Evolutionary conservation across 2,888 invertebrate species (phyloP).

Genomic region (Ennomos erosarius): DNA sequence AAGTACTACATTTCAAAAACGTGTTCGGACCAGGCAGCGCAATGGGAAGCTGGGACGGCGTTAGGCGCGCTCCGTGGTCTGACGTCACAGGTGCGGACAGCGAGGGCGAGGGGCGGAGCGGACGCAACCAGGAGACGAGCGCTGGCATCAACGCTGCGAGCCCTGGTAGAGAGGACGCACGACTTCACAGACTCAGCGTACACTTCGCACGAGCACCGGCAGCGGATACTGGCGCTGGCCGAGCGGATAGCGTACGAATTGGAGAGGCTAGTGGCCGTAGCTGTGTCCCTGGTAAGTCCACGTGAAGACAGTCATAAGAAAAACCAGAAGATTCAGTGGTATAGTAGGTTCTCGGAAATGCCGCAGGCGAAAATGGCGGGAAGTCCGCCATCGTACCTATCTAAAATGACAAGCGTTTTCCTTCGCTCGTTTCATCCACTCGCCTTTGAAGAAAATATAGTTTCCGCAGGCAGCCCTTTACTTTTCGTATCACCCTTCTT

Average conservation of each 20-base stretch:
- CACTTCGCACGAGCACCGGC: conserved; percentile 98
- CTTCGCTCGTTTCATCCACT: no score
- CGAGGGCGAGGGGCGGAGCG: conserved; percentile 89
- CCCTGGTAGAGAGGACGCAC: conserved; percentile 96
- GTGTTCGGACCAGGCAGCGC: conserved; percentile 65
- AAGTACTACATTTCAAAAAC: no score
- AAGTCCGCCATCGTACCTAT: no score
- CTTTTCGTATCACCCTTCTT: no score
- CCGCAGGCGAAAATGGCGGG: no score
- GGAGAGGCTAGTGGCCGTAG: conserved; percentile 94
- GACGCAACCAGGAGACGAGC: conserved; percentile 89
- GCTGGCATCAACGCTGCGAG: conserved; percentile 93
- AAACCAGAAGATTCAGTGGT: no score
- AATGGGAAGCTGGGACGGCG: conserved; percentile 88
- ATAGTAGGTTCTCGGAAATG: no score
- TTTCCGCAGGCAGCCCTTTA: no score
- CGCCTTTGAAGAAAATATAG: no score
- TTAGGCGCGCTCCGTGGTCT: conserved; percentile 93
- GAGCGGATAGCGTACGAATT: conserved; percentile 96
- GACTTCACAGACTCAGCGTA: conserved; percentile 99
- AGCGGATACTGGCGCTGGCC: conserved; percentile 95
- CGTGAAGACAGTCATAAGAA: neutral
- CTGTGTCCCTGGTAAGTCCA: conserved; percentile 90
- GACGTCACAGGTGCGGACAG: conserved; percentile 94
- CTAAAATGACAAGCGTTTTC: no score